phyloP scores from a whole-genome alignment of 2,797 vertebrate genomes.

The Petrocephalus schoutedeni region DNA sequence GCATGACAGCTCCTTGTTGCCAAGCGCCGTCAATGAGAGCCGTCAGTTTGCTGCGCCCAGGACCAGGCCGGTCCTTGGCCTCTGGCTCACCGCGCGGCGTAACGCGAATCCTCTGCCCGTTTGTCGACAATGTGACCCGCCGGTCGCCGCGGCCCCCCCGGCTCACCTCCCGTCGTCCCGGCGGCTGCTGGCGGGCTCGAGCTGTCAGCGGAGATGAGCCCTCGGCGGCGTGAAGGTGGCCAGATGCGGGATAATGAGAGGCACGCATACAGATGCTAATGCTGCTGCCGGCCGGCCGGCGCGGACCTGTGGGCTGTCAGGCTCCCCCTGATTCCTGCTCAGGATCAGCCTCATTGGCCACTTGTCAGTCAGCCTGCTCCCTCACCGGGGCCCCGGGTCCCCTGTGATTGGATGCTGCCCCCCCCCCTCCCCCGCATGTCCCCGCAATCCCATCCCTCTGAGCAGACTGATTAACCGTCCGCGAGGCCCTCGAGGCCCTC shows the following conservation, averaged over 20 bases:
- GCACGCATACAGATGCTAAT: slow-evolving; percentile 94
- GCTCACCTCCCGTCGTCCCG: background rate
- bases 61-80: slow-evolving; percentile 9
- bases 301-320: slow-evolving; percentile 84
- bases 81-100: background rate
- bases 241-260: slow-evolving; percentile 81
- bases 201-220: slow-evolving; percentile 75
- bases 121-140: slow-evolving; percentile 34
- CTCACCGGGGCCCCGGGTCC: slow-evolving; percentile 76
- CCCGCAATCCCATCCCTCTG: background rate
- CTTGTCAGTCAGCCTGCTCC: slow-evolving; percentile 75
- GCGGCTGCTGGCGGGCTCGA: slow-evolving; percentile 42
- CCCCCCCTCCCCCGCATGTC: slow-evolving; percentile 67
- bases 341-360: slow-evolving; percentile 72
- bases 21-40: slow-evolving; percentile 15
- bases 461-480: slow-evolving; percentile 77
- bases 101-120: slow-evolving; percentile 29
- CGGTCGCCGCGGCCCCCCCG: background rate
- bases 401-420: slow-evolving; percentile 82
- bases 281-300: slow-evolving; percentile 65
- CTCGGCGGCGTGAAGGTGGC: slow-evolving; percentile 70
- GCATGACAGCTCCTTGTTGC: slow-evolving; percentile 9
- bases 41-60: background rate
- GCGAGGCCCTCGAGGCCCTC: slow-evolving; percentile 64
- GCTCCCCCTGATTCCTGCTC: slow-evolving; percentile 79